Base-by-base conservation (phyloP, 2,888 invertebrate genomes). In the Hybos culiciformis region DNA sequence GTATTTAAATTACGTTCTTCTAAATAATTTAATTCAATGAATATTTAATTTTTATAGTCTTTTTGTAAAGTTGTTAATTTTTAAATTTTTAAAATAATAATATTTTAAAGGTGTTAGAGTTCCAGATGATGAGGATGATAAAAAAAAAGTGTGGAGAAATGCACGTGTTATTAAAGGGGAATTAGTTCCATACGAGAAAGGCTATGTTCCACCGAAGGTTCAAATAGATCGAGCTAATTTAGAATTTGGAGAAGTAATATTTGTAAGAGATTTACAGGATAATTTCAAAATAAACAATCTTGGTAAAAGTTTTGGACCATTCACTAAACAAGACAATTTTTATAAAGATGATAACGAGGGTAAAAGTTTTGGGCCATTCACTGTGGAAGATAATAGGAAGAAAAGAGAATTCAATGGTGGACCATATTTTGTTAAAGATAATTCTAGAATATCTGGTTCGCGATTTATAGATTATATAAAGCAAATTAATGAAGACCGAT, bases 81-180 rank as follows among this genome's bases (percentile, higher is more conserved):
- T n/a, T n/a, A n/a, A n/a, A n/a, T n/a, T n/a, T n/a, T n/a, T n/a
- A n/a, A n/a, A n/a, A n/a, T n/a, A n/a, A n/a, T n/a, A n/a, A n/a
- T n/a, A n/a, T n/a, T n/a, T n/a, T n/a, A 39, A 64, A 64, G 5
- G n/a, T n/a, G 75, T 83, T 1, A 73, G 88, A 45, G 79, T 86
- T 32, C 88, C 88, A 0, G 90, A 91, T 56, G 83, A 86, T 51
- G 83, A 83, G 43, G 78, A 79, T 39, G 85, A 86, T 55, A 80
- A 78, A 50, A 63, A 59, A 26, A 83, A 83, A 59, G 81, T 80
- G 1, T 90, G 88, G 88, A 72, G 90, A 42, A 90, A 90, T 62
- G 90, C 88, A 1, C 72, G 88, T 49, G 87, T 90, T 12, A 83
- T 90, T 37, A 87, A 90, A 56, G 84, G 85, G 42, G 78, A 84